These are phyloP conservation scores for Empidonax traillii DNA, from an alignment of 2,113 vertebrate species.

Conservation along the genomic window DNA sequence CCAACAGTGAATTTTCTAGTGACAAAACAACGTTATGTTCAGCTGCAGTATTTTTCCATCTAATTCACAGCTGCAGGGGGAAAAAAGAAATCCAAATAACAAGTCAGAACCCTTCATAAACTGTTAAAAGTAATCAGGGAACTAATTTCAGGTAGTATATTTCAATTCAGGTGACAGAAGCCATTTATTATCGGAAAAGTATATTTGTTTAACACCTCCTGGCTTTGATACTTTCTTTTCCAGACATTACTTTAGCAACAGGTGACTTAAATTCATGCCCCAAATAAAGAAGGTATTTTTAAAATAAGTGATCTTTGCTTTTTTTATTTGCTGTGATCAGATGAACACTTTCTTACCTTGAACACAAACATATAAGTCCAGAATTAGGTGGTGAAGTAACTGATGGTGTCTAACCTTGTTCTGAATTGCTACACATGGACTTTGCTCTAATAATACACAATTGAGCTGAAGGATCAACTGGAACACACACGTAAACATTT, in stretches of 20 bases:
- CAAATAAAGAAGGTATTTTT: neutral
- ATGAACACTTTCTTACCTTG: neutral
- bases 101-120: slow-evolving; percentile 18
- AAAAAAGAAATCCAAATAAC: neutral
- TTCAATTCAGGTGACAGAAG: neutral
- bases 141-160: neutral
- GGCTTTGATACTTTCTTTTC: neutral
- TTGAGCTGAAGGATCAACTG: neutral
- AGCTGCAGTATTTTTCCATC: slow-evolving; percentile 32
- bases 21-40: slow-evolving; percentile 7
- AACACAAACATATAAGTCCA: neutral
- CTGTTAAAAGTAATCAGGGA: slow-evolving; percentile 10
- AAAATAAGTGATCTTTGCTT: neutral
- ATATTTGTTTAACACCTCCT: neutral
- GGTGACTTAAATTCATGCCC: neutral
- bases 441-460: neutral
- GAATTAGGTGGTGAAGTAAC: neutral
- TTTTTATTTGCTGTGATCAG: neutral
- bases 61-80: slow-evolving; percentile 40
- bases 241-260: neutral
- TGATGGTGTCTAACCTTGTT: neutral
- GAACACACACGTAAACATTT: neutral
- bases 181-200: neutral
- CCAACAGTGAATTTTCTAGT: slow-evolving; percentile 37
- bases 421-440: neutral